Base-by-base conservation (phyloP, 2,888 invertebrate genomes). In the Chloromyia formosa region DNA sequence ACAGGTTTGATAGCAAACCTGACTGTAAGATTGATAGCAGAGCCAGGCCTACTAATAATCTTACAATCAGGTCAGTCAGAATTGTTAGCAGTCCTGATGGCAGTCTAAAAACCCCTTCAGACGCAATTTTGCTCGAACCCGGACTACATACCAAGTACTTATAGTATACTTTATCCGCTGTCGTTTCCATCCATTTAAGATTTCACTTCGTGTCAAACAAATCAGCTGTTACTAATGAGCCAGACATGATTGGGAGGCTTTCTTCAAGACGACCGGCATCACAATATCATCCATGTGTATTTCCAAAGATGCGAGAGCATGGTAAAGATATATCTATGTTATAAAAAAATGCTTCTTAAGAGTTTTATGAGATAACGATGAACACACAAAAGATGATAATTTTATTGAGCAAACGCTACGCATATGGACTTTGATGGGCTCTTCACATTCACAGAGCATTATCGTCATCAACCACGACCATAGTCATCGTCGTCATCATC, bases 221-320 rank as follows among this genome's bases (percentile, higher is more conserved):
- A 71, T 71, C 71, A 58, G 56, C 71, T 71, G 71, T 71, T 71
- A 71, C 56, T 56, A 71, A 71, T 71, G 71, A 71, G 71, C 40
- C 35, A 45, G 49, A 4, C 66, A 66, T 22, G 16, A 20, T 16
- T 16, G 12, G 61, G n/a, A 27, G 54, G 54, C 54, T 18, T 14
- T 27, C 12, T 66, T 27, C 5, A n/a, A 22, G 60, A 14, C 53
- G 53, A 4, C 9, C 53, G 4, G 16, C 16, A 53, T 16, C 53
- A 53, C 16, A 14, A 16, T 10, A 9, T 1, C 53, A 1, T 53
- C 53, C 1, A 53, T 16, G 10, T 16, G 3, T 53, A 35, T 35
- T 35, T 35, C 7, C 27, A 35, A 4, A n/a, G n/a, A 35, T 35
- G 3, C 27, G 7, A 35, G 27, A 35, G 3, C 49, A n/a, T 49